Conservation (phyloP, 2,797 vertebrate genomes). For the Pangasius djambal region DNA sequence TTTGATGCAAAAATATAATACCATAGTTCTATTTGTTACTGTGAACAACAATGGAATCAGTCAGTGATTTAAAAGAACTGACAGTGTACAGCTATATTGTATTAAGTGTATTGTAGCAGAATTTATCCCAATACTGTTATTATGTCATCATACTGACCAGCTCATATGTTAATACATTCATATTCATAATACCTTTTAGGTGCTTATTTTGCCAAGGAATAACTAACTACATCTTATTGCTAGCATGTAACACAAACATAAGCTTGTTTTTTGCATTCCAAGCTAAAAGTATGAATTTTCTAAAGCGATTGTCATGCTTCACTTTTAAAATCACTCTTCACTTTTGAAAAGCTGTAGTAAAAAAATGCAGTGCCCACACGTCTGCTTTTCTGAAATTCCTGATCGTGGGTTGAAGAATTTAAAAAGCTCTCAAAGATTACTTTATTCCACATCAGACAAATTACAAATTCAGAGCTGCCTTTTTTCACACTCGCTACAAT, state of each 20-base stretch:
- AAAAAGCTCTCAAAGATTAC: not conserved
- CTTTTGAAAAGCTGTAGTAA: not conserved
- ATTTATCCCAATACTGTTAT: not conserved
- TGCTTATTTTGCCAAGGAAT: not conserved
- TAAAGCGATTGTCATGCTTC: not conserved
- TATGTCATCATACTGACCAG: not conserved
- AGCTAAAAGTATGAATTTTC: not conserved
- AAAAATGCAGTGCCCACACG: not conserved
- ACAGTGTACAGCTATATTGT: not conserved
- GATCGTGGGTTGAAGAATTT: not conserved
- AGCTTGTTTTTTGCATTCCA: not conserved
- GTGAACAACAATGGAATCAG: not conserved
- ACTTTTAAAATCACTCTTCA: not conserved
- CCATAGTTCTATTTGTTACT: not conserved
- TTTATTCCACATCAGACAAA: not conserved
- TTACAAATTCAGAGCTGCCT: not conserved
- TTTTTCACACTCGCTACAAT: conserved; percentile 12
- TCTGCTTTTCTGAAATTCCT: not conserved
- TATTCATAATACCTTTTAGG: not conserved
- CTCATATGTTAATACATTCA: not conserved
- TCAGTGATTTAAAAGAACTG: not conserved
- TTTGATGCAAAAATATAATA: not conserved
- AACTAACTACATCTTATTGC: not conserved
- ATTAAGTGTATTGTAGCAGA: not conserved
- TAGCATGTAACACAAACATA: not conserved